Percentiles rank a stretch among this genome's conserved stretches.
Conservation (phyloP, 2,888 invertebrate species). For the Arge pagana region DNA sequence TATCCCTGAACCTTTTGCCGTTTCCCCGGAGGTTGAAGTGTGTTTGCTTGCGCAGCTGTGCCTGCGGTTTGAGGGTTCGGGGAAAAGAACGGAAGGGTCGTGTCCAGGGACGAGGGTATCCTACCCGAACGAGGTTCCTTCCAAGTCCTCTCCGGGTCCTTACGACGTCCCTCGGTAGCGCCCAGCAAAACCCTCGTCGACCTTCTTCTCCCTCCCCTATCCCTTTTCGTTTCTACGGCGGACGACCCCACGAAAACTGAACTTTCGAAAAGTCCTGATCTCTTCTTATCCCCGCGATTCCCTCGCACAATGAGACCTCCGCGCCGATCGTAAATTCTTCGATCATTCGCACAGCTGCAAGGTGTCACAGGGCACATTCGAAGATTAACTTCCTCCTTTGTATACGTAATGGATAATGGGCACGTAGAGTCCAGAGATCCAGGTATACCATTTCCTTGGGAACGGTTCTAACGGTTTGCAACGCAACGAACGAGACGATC, state of each 20-base stretch:
- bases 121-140: constrained; percentile 6
- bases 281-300: constrained; percentile 7
- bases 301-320: constrained; percentile 13
- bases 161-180: no score
- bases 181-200: no score
- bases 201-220: neutral
- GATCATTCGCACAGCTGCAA: constrained; percentile 14
- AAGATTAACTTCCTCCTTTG: constrained; percentile 19
- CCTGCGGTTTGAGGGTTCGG: constrained; percentile 38
- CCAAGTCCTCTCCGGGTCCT: constrained; percentile 12
- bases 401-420: no score
- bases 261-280: constrained; percentile 5
- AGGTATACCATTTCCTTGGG: no score
- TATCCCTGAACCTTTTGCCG: constrained; percentile 12
- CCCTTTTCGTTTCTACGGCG: neutral
- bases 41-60: constrained; percentile 49
- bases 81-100: constrained; percentile 33
- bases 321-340: constrained; percentile 17
- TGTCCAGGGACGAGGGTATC: constrained; percentile 8
- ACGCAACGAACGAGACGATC: no score
- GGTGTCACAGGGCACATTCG: constrained; percentile 13
- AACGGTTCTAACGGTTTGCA: no score
- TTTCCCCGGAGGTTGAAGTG: constrained; percentile 15
- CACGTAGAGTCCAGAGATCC: no score
- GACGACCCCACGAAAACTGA: neutral